Conservation (phyloP, 2,113 vertebrate genomes). For the Syngnathoides biaculeatus region DNA sequence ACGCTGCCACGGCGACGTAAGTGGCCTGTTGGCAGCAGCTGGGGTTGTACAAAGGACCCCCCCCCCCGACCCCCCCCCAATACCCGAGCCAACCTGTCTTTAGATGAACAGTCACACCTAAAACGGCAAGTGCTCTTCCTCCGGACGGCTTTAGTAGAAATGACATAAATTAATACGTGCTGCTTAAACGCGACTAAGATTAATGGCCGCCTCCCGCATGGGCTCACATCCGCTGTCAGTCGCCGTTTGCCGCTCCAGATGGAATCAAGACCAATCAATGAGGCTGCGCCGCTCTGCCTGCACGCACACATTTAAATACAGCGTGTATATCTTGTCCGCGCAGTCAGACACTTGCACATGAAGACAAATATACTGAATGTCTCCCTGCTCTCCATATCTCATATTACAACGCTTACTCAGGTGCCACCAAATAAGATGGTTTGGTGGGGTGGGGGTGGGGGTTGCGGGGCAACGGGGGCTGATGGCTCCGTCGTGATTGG, state of each 20-base stretch:
- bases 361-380: slow-evolving; percentile 13
- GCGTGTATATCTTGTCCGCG: slow-evolving; percentile 8
- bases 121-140: slow-evolving; percentile 83
- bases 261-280: slow-evolving; percentile 98
- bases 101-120: slow-evolving; percentile 69
- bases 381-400: slow-evolving; percentile 31
- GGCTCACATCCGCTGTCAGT: slow-evolving; percentile 98
- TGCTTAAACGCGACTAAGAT: slow-evolving; percentile 99
- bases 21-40: slow-evolving; percentile 56
- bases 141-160: slow-evolving; percentile 94
- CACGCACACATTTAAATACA: slow-evolving; percentile 56
- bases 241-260: slow-evolving; percentile 85
- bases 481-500: slow-evolving; percentile 73
- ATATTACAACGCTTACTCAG: slow-evolving; percentile 63
- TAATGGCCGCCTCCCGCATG: slow-evolving; percentile 97
- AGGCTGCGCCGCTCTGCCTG: slow-evolving; percentile 87
- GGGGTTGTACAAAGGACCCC: slow-evolving; percentile 59
- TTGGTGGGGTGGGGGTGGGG: slow-evolving; percentile 43
- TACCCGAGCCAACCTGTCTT: slow-evolving; percentile 21
- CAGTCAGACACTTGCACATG: slow-evolving; percentile 5
- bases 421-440: slow-evolving; percentile 65
- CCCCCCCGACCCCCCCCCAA: not conserved
- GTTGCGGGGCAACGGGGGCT: slow-evolving; percentile 56
- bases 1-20: slow-evolving; percentile 78
- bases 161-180: slow-evolving; percentile 99